Conservation (phyloP, 2,113 vertebrate species). For the Pterocles gutturalis region DNA sequence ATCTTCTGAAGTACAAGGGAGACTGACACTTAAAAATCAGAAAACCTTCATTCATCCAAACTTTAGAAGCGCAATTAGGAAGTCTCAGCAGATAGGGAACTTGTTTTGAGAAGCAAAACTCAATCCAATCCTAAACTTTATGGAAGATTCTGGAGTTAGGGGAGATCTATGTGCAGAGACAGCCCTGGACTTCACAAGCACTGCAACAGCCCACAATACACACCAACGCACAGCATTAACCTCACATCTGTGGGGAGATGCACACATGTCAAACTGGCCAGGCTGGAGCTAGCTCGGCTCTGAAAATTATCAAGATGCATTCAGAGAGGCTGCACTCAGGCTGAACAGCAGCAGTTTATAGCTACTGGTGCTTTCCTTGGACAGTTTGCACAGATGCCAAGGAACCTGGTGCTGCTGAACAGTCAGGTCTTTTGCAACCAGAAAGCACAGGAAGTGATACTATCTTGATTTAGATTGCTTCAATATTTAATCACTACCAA, state of each 20-base stretch:
- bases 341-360: not conserved
- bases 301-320: not conserved
- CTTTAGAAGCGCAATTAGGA: not conserved
- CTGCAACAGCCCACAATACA: not conserved
- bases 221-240: accelerated
- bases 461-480: not conserved
- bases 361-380: not conserved
- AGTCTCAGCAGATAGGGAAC: not conserved
- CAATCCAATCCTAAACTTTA: not conserved
- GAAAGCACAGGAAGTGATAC: not conserved
- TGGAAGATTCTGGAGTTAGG: not conserved
- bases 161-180: not conserved
- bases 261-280: not conserved
- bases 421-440: not conserved
- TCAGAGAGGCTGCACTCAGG: not conserved
- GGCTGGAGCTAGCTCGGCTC: not conserved
- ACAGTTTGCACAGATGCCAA: not conserved
- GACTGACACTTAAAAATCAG: not conserved
- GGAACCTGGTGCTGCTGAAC: not conserved
- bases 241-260: not conserved
- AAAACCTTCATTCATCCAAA: not conserved
- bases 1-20: not conserved
- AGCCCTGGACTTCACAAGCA: not conserved
- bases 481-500: not conserved
- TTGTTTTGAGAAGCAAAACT: not conserved